Evolutionary conservation across 2,797 vertebrate species (phyloP).

Genomic region (Momotus momota): DNA sequence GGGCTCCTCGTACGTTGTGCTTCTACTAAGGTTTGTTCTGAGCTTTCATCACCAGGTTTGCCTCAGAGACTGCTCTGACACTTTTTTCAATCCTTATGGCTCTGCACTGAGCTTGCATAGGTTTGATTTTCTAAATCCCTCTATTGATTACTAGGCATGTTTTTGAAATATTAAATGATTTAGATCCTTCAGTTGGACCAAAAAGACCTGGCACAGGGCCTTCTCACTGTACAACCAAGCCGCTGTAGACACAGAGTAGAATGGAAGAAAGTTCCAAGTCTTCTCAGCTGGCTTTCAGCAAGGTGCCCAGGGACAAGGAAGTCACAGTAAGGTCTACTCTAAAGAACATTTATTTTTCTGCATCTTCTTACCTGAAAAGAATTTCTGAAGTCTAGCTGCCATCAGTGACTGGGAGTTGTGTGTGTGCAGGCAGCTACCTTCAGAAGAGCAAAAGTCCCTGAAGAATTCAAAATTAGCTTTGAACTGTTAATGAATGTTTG

Average conservation of each 20-base stretch:
- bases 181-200: conserved; percentile 18
- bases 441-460: neutral
- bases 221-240: neutral
- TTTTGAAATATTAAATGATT: neutral
- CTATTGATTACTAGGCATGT: conserved; percentile 1
- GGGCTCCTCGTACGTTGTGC: neutral
- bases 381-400: neutral
- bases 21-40: neutral
- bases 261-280: neutral
- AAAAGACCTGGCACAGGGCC: neutral
- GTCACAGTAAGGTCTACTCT: neutral
- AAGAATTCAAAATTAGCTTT: neutral
- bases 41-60: neutral
- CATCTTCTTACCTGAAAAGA: neutral
- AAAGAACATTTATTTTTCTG: neutral
- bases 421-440: neutral
- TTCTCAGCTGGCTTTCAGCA: neutral
- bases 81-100: neutral
- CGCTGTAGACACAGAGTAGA: neutral
- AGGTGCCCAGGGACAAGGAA: neutral
- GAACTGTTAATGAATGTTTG: neutral
- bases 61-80: neutral
- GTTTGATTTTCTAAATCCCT: conserved; percentile 20
- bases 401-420: neutral
- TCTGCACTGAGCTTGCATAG: neutral